Evolutionary conservation across 2,113 vertebrate genomes (phyloP), one percentile per base, ranked within the genome.

Genomic region (Hemiprocne comata): DNA sequence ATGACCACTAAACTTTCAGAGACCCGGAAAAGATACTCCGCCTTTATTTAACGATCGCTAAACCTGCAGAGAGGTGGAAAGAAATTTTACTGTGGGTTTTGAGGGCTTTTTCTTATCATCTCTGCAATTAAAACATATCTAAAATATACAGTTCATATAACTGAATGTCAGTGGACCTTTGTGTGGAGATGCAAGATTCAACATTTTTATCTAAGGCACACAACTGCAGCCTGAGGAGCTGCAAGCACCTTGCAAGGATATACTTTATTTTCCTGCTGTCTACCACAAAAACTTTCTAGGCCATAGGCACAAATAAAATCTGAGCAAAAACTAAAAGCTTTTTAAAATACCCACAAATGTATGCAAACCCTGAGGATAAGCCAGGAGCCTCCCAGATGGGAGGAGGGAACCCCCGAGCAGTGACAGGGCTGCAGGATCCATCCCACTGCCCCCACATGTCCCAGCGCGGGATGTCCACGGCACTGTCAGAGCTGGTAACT

Each of bases 301-400:
- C 62, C 42, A 38, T 1, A 1, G 60, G 28, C 79, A 40, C 61
- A 48, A 70, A 54, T 2, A 29, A 0, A 2, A 18, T 11, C 36
- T 2, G 3, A 62, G 57, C 7, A 42, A 57, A 89, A 64, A 19
- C 64, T 15, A 70, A 34, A 76, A 44, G 17, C 31, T 36, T 0
- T 78, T 69, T 62, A 29, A 84, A 84, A 62, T 12, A 13, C 10
- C 12, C 60, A 10, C 8, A 33, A 12, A 38, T 44, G 26, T 18
- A 18, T 13, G 61, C 36, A 62, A 21, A 26, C 10, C 11, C 19
- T 5, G 58, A 14, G 42, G 71, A 24, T 4, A 17, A 76, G 28
- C 15, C 0, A 0, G 38, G 53, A 50, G 3, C 7, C 60, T 16
- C 50, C 1, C 17, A 13, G 58, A 16, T 0, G 0, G 73, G 19